Percentiles rank a stretch among this genome's conserved stretches.
These are phyloP conservation scores for Peromyscus leucopus DNA, from an alignment of 2,113 vertebrate genomes.

Conservation along the genomic window DNA sequence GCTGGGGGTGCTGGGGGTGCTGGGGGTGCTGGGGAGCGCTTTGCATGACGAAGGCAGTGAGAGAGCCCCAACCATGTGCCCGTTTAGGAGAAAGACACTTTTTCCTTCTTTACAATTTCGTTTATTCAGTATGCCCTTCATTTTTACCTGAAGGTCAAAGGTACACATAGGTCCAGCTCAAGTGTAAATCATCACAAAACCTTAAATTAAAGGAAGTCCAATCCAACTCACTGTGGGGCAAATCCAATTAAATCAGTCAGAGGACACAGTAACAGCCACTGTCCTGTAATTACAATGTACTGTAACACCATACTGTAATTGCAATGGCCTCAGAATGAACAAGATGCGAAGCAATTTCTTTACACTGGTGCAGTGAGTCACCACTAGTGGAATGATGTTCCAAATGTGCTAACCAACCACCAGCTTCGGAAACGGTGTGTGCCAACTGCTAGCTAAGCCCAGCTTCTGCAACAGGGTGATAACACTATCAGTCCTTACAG, in stretches of 20 bases:
- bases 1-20: background rate
- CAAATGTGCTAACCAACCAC: background rate
- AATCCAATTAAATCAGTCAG: slow-evolving; percentile 45
- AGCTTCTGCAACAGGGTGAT: background rate
- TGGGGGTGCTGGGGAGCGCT: background rate
- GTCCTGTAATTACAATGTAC: background rate
- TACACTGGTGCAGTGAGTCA: background rate
- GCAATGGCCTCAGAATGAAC: background rate
- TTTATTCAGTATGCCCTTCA: slow-evolving; percentile 26
- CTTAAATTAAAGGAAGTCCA: slow-evolving; percentile 49
- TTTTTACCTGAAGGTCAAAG: slow-evolving; percentile 47
- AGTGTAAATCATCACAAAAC: slow-evolving; percentile 36
- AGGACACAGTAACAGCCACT: background rate
- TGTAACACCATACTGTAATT: background rate
- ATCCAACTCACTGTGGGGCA: slow-evolving; percentile 34
- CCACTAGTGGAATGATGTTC: background rate
- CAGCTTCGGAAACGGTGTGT: slow-evolving; percentile 24
- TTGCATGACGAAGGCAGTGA: background rate
- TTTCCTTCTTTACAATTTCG: background rate
- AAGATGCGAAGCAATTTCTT: slow-evolving; percentile 20
- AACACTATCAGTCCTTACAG: background rate
- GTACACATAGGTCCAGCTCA: background rate
- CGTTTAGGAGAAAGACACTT: background rate
- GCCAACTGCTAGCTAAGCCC: background rate
- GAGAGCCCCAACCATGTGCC: background rate